Evolutionary conservation across 2,888 invertebrate genomes (phyloP), one percentile per base, ranked within the genome.

Genomic region (Dryobotodes eremita): DNA sequence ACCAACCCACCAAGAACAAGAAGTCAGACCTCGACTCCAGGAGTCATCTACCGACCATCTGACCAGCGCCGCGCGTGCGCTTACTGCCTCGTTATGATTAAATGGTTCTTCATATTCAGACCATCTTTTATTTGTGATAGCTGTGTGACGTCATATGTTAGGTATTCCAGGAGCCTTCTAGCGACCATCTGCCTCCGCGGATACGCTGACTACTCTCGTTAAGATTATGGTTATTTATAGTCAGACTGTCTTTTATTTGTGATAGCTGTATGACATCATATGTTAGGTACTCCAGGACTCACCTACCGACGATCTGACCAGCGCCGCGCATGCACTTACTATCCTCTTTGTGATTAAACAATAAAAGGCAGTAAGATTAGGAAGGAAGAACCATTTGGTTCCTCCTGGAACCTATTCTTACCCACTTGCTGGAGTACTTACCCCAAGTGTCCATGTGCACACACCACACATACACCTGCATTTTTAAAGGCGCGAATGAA

Each of bases 11-110:
- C 65, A 97, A 97, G 91, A 97, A 97, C 82, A 96, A 96, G 93
- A 97, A 97, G 92, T 92, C 96, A 55, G 95, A 97, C 85, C 92
- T 96, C 87, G 95, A 95, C 89, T 97, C 97, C 86, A 97, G 98
- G 77, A 97, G 98, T 85, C 98, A 98, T 94, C 95, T 98, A 86
- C 98, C 98, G 81, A 98, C 98, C 90, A 98, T 98, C 93, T 98
- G 98, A 98, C 97, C 92, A 92, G 92, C 94, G 90, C 92, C 93
- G 83, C 90, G 89, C 48, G 80, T 74, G 72, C 89, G 83, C 72
- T 46, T 80, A 59, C 70, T 79, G 73, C 82, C 78, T 80, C 78
- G 57, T 78, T 79, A 77, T 85, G 74, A 88, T 75, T 89, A 88
- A 89, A 89, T 77, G 73, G 48, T 79, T 83, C 80, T 82, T 73